phyloP scores from a whole-genome alignment of 2,113 vertebrate genomes.

The Sinocyclocheilus anophthalmus region DNA sequence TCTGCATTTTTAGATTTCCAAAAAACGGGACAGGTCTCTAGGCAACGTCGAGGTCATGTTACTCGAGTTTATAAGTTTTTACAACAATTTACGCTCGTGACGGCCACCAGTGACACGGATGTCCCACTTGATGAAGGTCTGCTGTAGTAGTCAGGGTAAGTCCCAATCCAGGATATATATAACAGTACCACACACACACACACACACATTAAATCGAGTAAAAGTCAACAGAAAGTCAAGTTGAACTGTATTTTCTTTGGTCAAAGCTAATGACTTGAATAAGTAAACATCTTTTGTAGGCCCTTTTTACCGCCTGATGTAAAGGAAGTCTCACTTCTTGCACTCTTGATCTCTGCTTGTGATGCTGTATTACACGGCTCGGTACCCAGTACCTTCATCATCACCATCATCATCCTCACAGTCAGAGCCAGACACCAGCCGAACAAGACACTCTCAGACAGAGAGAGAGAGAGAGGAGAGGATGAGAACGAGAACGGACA shows the following conservation, averaged over 20 bases:
- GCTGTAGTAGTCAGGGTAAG: too few relatives aligned
- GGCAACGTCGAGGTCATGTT: too few relatives aligned
- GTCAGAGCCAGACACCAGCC: conserved; percentile 33
- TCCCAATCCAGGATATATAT: too few relatives aligned
- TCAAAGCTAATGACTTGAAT: not conserved
- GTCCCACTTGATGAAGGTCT: too few relatives aligned
- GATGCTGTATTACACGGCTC: conserved; percentile 1
- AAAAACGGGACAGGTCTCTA: too few relatives aligned
- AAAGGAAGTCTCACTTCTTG: conserved; percentile 10
- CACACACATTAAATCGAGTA: not conserved
- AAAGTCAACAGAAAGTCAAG: not conserved
- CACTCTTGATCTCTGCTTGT: not conserved
- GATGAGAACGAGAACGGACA: too few relatives aligned
- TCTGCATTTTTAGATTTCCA: too few relatives aligned
- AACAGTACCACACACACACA: too few relatives aligned
- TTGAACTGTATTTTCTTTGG: not conserved
- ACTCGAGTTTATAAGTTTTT: too few relatives aligned
- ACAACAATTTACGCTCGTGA: too few relatives aligned
- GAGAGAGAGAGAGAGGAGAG: not conserved
- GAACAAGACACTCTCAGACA: conserved; percentile 8
- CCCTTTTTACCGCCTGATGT: too few relatives aligned
- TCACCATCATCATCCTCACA: conserved; percentile 22
- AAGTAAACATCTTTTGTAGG: not conserved
- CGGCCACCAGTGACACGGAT: too few relatives aligned
- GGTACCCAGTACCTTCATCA: conserved; percentile 34